Evolutionary conservation across 2,113 vertebrate species (phyloP).

Genomic region (Platanista minor): DNA sequence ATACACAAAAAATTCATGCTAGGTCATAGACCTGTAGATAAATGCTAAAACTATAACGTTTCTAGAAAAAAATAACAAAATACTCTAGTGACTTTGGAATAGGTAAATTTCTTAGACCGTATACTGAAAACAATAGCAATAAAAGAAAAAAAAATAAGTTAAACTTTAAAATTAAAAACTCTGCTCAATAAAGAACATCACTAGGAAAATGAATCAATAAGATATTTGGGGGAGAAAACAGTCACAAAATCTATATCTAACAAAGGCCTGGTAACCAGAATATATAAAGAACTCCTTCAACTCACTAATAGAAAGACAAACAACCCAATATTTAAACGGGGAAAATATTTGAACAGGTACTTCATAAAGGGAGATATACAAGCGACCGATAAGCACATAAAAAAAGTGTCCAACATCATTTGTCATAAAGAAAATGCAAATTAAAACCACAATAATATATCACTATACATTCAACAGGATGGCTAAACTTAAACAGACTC

Average conservation of each 20-base stretch:
- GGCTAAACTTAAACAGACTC: not conserved
- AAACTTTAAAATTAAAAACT: not conserved
- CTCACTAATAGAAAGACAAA: not conserved
- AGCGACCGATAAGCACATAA: not conserved
- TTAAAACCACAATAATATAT: not conserved
- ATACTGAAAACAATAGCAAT: not conserved
- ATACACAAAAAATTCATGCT: not conserved
- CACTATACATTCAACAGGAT: not conserved
- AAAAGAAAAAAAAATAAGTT: not conserved
- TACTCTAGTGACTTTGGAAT: not conserved
- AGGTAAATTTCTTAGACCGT: not conserved
- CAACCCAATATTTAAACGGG: not conserved
- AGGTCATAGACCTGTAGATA: not conserved
- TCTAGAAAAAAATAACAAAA: not conserved
- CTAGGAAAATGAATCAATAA: not conserved
- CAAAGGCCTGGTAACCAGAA: not conserved
- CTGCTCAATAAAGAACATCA: not conserved
- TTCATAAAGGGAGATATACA: not conserved
- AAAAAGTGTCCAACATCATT: not conserved
- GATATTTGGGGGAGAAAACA: not conserved
- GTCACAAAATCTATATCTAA: not conserved
- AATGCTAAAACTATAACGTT: not conserved
- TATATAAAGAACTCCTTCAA: not conserved
- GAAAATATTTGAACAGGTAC: not conserved
- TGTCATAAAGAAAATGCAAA: not conserved